Evolutionary conservation across 2,113 vertebrate species (phyloP).

Genomic region (Oncorhynchus keta): DNA sequence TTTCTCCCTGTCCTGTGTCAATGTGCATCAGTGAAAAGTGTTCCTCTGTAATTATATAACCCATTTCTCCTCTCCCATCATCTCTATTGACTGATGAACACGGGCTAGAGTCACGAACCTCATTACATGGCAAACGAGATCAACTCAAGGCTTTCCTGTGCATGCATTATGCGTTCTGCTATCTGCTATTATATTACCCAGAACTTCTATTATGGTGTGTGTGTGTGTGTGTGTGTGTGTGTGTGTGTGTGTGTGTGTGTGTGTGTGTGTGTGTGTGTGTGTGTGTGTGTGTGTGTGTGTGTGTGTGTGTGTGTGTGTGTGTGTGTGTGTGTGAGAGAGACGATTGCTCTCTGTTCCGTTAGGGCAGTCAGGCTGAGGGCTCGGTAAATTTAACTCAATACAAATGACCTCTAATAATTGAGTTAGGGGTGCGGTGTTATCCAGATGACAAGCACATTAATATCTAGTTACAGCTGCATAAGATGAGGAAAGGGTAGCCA

Average conservation of each 20-base stretch:
- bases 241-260: too few species aligned
- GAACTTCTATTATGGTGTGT: not conserved
- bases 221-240: too few species aligned
- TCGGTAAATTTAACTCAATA: not conserved
- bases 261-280: too few species aligned
- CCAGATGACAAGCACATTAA: not conserved
- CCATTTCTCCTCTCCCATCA: not conserved
- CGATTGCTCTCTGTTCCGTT: not conserved
- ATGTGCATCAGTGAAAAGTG: constrained; percentile 17
- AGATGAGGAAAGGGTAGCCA: too few species aligned
- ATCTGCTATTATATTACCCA: not conserved
- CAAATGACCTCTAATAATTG: not conserved
- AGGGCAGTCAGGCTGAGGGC: not conserved
- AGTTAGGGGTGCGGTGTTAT: not conserved
- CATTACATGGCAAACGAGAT: not conserved
- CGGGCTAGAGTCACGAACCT: not conserved
- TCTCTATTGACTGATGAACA: constrained; percentile 23
- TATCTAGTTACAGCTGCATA: too few species aligned
- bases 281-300: too few species aligned
- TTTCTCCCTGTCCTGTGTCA: not conserved
- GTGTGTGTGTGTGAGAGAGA: too few species aligned
- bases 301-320: too few species aligned
- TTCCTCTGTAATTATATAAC: constrained; percentile 5
- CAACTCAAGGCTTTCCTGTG: not conserved
- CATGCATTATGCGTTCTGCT: not conserved